Evolutionary conservation across 1,140 invertebrate species (phyloP).

Genomic region (Probaryconus sp.): DNA sequence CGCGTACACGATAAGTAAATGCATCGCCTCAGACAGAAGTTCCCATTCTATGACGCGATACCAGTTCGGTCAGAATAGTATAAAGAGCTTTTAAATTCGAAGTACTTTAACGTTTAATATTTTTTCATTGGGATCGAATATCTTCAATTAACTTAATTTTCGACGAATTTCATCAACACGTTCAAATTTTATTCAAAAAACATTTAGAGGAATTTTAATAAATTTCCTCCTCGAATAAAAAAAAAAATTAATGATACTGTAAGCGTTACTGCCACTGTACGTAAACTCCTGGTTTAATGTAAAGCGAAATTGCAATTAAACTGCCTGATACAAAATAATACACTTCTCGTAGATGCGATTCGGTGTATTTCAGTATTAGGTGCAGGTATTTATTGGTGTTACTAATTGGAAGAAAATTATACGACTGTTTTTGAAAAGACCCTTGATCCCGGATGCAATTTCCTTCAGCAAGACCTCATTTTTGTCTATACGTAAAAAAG

Average conservation of each 20-base stretch:
- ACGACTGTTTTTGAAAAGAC: slow-evolving; percentile 1
- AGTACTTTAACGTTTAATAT: neutral
- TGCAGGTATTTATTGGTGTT: neutral
- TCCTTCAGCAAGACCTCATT: too few species aligned
- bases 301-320: neutral
- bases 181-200: too few species aligned
- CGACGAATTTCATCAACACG: too few species aligned
- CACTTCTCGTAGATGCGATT: neutral
- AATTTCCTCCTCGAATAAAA: too few species aligned
- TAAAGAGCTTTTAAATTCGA: neutral
- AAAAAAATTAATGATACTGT: too few species aligned
- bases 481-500: too few species aligned
- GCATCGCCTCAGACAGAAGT: neutral
- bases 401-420: slow-evolving; percentile 11
- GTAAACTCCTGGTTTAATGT: neutral
- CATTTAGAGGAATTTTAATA: too few species aligned
- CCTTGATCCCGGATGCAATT: slow-evolving; percentile 6
- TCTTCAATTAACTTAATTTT: too few species aligned
- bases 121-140: too few species aligned
- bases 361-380: neutral
- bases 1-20: slow-evolving; percentile 1
- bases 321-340: neutral
- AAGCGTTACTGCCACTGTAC: neutral
- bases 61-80: neutral
- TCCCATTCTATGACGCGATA: neutral